A percentile compares a stretch with the other conserved stretches of the same genome.
phyloP scores from a whole-genome alignment of 2,113 vertebrate genomes.

The Cephalophus harveyi region DNA sequence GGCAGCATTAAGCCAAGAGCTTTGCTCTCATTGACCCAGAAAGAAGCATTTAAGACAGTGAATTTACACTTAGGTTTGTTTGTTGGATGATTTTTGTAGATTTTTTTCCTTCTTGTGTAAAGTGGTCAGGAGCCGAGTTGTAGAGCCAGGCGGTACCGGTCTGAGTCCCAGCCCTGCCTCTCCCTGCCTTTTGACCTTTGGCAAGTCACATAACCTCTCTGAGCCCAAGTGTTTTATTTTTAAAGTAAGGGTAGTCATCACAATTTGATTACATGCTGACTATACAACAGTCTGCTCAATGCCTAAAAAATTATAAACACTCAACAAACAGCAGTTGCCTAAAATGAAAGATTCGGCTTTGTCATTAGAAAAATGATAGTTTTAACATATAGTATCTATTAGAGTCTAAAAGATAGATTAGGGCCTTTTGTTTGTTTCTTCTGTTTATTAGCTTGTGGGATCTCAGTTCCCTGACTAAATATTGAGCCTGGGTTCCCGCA shows the following conservation, averaged over 20 bases:
- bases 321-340: neutral
- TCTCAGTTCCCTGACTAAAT: neutral
- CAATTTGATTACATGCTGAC: neutral
- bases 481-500: neutral
- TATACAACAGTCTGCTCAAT: neutral
- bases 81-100: neutral
- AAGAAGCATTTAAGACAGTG: neutral
- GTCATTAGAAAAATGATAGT: slow-evolving; percentile 13
- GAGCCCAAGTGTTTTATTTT: neutral
- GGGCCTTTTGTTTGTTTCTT: neutral
- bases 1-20: neutral
- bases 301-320: neutral
- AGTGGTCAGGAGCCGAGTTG: neutral
- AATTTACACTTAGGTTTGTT: neutral
- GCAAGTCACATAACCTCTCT: neutral
- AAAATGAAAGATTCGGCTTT: neutral
- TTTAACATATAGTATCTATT: neutral
- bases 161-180: neutral
- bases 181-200: neutral
- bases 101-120: neutral
- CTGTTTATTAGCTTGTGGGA: neutral
- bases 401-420: neutral
- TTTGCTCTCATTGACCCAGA: neutral
- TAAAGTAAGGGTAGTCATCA: neutral
- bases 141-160: neutral